Percentiles rank a stretch among this genome's conserved stretches.
These are phyloP conservation scores for Taeniopygia guttata DNA, from an alignment of 2,797 vertebrate species.

Conservation along the genomic window DNA sequence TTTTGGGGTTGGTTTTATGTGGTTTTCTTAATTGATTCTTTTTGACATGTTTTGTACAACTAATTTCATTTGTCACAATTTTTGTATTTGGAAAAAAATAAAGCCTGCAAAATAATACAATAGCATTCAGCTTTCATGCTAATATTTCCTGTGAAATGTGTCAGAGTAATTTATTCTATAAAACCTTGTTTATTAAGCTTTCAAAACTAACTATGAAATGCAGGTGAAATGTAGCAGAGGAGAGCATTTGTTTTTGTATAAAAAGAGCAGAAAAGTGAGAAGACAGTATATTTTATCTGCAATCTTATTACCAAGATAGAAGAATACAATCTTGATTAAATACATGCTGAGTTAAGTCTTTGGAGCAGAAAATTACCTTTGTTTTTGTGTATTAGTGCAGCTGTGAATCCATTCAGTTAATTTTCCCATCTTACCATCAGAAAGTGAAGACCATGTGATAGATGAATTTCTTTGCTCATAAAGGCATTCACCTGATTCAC, in stretches of 20 bases:
- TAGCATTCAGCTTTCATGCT: background rate
- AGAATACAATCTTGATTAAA: slow-evolving; percentile 47
- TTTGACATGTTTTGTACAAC: background rate
- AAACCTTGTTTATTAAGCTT: background rate
- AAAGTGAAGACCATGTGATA: background rate
- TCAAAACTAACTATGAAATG: background rate
- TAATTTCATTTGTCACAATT: background rate
- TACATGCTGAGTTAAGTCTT: background rate
- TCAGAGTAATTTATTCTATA: background rate
- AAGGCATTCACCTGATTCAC: background rate
- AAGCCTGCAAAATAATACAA: background rate
- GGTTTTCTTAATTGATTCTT: background rate
- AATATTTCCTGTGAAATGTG: background rate
- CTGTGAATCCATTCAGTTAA: slow-evolving; percentile 8
- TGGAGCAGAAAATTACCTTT: slow-evolving; percentile 24
- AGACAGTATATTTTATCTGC: background rate
- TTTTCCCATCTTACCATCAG: background rate
- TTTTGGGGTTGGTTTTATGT: background rate
- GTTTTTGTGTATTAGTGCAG: slow-evolving; percentile 8
- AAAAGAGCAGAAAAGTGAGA: background rate
- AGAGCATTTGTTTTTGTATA: background rate
- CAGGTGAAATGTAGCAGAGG: background rate
- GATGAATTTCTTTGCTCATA: background rate
- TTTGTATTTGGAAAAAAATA: background rate
- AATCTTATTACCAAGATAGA: background rate